Base-by-base conservation (phyloP, 2,113 vertebrate species). In the Hippocampus abdominalis region DNA sequence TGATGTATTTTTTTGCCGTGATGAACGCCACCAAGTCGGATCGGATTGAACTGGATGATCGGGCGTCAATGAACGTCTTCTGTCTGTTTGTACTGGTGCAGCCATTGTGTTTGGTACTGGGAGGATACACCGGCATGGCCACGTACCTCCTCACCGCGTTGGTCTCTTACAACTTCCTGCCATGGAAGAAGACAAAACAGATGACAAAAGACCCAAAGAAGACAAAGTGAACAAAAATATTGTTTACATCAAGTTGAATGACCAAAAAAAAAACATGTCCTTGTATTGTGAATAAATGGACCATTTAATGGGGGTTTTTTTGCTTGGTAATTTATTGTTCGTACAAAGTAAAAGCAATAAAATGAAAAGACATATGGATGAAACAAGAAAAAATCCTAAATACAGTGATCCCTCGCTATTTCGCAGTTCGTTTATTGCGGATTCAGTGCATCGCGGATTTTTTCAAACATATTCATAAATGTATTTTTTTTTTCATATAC, bases 1-100 rank as follows among this genome's bases (percentile, higher is more conserved):
- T 94, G 27, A 61, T 92, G 1, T 94, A 94, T 64, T 94, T 94
- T 72, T 93, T 92, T 10, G 88, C 83, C 1, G 90, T 94, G 71
- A 73, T 90, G 69, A 81, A 81, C 66, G 92, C 90, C 0, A 73
- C 86, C 0, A 77, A 89, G 76, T 82, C 88, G 0, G 74, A 90
- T 27, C 81, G 74, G 0, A 73, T 94, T 65, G 79, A 91, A 66
- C 84, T 94, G 77, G 85, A 91, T 2, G 78, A 92, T 10, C 86
- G 87, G 0, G 93, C 93, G 0, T 93, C 92, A 0, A 27, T 92
- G 56, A 94, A 93, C 5, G 94, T 94, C 6, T 93, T 93, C 87
- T 92, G 87, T 23, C 82, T 94, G 72, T 94, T 94, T 7, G 91
- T 93, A 44, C 23, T 94, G 59, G 89, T 75, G 5, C 94, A 94